A percentile compares a stretch with the other conserved stretches of the same genome.
Evolutionary conservation across 2,888 invertebrate genomes (phyloP).

Genomic region (Bhutanitis thaidina): DNA sequence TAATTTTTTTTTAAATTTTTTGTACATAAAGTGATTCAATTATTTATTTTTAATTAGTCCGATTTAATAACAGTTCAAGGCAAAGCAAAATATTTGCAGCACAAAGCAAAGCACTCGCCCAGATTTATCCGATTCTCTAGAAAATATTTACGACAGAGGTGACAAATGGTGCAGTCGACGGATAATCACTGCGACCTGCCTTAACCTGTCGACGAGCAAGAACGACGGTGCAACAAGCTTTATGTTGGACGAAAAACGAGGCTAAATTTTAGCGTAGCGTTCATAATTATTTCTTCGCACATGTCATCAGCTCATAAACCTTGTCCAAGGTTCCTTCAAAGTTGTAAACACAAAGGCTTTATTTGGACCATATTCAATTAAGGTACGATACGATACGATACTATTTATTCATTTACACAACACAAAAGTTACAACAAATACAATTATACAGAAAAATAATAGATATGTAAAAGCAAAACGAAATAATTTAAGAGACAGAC

Average conservation of each 20-base stretch:
- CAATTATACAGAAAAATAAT: too few relatives aligned
- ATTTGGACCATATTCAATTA: slow-evolving; percentile 25
- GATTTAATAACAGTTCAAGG: too few relatives aligned
- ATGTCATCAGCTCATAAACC: slow-evolving; percentile 38
- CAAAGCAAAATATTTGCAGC: slow-evolving; percentile 11
- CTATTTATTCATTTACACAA: too few relatives aligned
- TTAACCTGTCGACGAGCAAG: slow-evolving; percentile 34
- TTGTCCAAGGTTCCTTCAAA: slow-evolving; percentile 44
- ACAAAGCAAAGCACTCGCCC: slow-evolving; percentile 9
- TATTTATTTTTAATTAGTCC: too few relatives aligned
- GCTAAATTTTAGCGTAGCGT: slow-evolving; percentile 43
- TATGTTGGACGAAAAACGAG: slow-evolving; percentile 44
- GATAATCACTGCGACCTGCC: slow-evolving; percentile 24
- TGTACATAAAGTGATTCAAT: too few relatives aligned
- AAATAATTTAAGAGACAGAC: too few relatives aligned
- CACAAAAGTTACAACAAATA: too few relatives aligned
- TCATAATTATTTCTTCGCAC: slow-evolving; percentile 45
- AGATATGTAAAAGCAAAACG: too few relatives aligned
- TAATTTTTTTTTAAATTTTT: too few relatives aligned
- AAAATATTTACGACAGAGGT: slow-evolving; percentile 36
- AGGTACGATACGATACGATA: too few relatives aligned
- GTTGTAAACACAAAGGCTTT: slow-evolving; percentile 51
- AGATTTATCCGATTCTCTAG: slow-evolving; percentile 21
- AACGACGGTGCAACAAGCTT: slow-evolving; percentile 43
- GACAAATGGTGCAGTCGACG: slow-evolving; percentile 35